phyloP scores from a whole-genome alignment of 2,797 vertebrate species.

The Thunnus albacares region DNA sequence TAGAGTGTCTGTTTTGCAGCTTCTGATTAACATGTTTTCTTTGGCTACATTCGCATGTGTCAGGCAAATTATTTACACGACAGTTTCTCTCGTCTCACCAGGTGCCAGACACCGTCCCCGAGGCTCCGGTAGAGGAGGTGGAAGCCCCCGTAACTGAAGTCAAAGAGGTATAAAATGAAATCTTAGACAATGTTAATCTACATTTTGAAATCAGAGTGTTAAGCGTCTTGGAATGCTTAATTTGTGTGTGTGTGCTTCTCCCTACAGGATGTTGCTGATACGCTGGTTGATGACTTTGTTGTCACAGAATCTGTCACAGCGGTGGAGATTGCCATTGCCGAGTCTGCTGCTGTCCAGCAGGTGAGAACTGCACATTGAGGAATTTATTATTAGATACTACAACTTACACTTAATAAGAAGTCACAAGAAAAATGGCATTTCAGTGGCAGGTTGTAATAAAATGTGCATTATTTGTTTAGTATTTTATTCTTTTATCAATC shows the following conservation, averaged over 20 bases:
- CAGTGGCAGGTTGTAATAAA: neutral
- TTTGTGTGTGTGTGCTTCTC: neutral
- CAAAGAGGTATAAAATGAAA: slow-evolving; percentile 47
- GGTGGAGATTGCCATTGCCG: slow-evolving; percentile 57
- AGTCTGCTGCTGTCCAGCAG: slow-evolving; percentile 50
- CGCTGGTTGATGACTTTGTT: slow-evolving; percentile 69
- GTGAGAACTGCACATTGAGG: slow-evolving; percentile 44
- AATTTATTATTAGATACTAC: neutral
- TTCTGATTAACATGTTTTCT: neutral
- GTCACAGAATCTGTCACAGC: slow-evolving; percentile 66
- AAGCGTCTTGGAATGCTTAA: too few species aligned
- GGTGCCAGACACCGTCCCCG: slow-evolving; percentile 42
- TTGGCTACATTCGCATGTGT: neutral
- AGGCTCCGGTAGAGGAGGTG: slow-evolving; percentile 40
- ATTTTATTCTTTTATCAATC: too few species aligned
- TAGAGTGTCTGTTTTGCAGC: neutral
- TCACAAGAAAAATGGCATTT: neutral
- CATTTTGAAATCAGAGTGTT: neutral
- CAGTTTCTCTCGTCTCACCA: slow-evolving; percentile 29
- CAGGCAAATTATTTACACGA: neutral
- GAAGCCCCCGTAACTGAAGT: slow-evolving; percentile 34
- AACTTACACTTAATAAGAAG: neutral
- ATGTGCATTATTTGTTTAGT: too few species aligned
- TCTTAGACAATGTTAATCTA: neutral
- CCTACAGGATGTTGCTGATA: slow-evolving; percentile 46